A percentile compares a stretch with the other conserved stretches of the same genome.
phyloP scores from a whole-genome alignment of 2,113 vertebrate species.

The Acanthisitta chloris region DNA sequence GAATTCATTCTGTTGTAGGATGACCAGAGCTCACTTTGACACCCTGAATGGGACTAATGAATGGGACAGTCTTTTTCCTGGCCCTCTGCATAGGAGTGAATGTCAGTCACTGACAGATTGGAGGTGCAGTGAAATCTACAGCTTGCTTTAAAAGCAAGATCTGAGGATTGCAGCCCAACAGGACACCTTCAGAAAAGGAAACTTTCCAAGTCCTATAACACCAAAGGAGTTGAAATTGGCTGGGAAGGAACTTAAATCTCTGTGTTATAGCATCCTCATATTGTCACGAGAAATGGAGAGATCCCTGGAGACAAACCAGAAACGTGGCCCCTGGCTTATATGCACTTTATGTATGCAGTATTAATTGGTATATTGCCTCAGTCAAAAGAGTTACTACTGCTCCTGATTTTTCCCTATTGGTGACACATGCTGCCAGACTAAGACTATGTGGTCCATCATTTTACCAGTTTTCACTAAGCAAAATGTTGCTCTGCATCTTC shows the following conservation, averaged over 20 bases:
- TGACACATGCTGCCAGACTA: neutral
- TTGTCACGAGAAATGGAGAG: neutral
- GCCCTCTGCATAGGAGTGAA: neutral
- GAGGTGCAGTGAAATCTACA: neutral
- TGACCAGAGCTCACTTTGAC: neutral
- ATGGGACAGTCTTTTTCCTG: neutral
- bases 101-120: neutral
- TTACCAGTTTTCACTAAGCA: neutral
- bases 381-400: neutral
- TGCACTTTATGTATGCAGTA: neutral
- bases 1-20: neutral
- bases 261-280: neutral
- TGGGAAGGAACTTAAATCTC: neutral
- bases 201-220: neutral
- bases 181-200: neutral
- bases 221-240: neutral
- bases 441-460: neutral
- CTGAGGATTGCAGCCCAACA: neutral
- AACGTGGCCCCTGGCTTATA: neutral
- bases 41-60: neutral
- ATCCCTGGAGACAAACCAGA: neutral
- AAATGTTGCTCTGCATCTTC: neutral
- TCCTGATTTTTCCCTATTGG: neutral
- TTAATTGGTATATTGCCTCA: neutral
- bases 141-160: neutral